Percentiles rank a stretch among this genome's conserved stretches.
Evolutionary conservation across 2,113 vertebrate species (phyloP).

Genomic region (Pica pica): DNA sequence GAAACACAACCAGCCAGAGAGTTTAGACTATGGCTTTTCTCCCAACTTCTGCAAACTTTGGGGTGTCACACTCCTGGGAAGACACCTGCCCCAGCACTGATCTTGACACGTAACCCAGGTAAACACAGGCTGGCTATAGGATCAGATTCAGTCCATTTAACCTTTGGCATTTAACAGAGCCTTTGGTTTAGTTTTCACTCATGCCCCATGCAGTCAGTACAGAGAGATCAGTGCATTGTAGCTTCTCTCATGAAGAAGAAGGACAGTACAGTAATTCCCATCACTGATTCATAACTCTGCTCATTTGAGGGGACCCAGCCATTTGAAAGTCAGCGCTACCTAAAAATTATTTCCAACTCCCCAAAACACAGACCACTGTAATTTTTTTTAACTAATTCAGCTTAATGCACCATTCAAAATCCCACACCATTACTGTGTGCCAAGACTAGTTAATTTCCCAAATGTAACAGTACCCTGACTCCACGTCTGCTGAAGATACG

Average conservation of each 20-base stretch:
- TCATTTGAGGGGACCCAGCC: background rate
- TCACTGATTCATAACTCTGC: background rate
- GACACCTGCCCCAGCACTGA: background rate
- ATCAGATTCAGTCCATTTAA: background rate
- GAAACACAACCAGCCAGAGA: background rate
- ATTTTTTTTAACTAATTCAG: background rate
- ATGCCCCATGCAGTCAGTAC: background rate
- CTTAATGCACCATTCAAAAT: background rate
- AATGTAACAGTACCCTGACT: background rate
- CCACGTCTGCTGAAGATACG: background rate
- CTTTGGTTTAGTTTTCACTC: background rate
- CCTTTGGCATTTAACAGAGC: background rate
- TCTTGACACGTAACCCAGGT: rapidly evolving
- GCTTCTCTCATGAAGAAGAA: background rate
- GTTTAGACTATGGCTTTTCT: background rate
- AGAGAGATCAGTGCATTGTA: background rate
- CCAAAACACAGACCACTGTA: background rate
- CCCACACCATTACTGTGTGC: background rate
- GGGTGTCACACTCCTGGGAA: background rate
- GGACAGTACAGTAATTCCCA: background rate
- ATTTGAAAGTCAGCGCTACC: background rate
- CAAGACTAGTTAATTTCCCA: background rate
- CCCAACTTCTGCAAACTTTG: background rate
- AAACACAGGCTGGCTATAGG: background rate
- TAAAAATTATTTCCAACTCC: background rate